Evolutionary conservation across 1,140 invertebrate genomes (phyloP).

Genomic region (Drosophila lini): DNA sequence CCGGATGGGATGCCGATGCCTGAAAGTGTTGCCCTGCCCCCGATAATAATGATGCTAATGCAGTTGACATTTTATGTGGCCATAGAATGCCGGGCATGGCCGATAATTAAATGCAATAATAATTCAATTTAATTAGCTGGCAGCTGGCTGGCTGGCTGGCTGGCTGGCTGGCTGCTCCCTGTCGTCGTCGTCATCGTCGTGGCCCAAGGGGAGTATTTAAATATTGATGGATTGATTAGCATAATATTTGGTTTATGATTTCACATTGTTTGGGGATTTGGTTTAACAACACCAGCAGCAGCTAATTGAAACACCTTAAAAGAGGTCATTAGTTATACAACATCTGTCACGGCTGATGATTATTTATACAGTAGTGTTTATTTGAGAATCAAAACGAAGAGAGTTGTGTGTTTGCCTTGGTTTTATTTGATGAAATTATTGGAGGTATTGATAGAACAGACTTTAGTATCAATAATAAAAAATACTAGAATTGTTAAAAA

Average conservation of each 20-base stretch:
- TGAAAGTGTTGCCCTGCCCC: constrained; percentile 52
- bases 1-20: constrained; percentile 23
- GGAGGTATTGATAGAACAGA: neutral
- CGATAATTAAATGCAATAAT: constrained; percentile 73
- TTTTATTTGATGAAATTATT: neutral
- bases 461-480: neutral
- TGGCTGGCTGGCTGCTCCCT: neutral
- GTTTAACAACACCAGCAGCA: constrained; percentile 4
- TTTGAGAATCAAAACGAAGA: neutral
- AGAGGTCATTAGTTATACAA: constrained; percentile 11
- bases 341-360: constrained; percentile 23
- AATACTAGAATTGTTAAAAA: neutral
- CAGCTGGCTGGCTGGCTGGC: constrained; percentile 42
- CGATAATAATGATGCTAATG: constrained; percentile 76
- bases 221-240: constrained; percentile 68
- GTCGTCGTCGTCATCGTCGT: constrained; percentile 1
- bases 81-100: constrained; percentile 50
- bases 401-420: neutral
- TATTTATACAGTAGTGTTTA: constrained; percentile 4
- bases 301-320: constrained; percentile 36
- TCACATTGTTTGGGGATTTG: constrained; percentile 42
- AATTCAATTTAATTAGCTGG: constrained; percentile 76
- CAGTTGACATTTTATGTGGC: constrained; percentile 77
- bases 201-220: constrained; percentile 46
- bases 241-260: constrained; percentile 61